Evolutionary conservation across 2,888 invertebrate genomes (phyloP).

Genomic region (Callosobruchus maculatus): DNA sequence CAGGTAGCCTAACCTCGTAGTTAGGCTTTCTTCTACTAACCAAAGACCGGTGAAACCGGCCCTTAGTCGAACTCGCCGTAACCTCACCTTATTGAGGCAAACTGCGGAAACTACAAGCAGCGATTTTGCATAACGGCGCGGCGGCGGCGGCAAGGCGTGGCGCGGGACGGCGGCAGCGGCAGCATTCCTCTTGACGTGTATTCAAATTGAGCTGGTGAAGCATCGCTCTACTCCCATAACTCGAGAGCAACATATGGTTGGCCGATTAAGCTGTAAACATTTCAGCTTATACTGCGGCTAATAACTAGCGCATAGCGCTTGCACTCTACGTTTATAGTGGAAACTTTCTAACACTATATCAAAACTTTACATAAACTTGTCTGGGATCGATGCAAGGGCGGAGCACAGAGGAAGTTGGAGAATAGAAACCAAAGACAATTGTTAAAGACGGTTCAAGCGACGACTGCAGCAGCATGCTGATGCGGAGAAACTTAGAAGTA

Average conservation of each 20-base stretch:
- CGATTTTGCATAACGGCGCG: no score
- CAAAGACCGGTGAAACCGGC: no score
- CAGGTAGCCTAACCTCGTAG: no score
- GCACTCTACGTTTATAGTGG: not conserved
- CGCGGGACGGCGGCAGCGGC: no score
- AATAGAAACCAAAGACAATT: not conserved
- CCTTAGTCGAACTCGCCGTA: no score
- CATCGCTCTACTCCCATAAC: not conserved
- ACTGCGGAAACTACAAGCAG: no score
- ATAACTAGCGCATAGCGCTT: constrained; percentile 28
- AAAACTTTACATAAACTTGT: constrained; percentile 20
- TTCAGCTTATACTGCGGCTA: constrained; percentile 37
- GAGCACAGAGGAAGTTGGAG: not conserved
- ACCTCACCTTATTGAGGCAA: no score
- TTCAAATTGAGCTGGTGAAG: not conserved
- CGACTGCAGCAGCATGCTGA: no score
- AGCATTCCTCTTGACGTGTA: not conserved
- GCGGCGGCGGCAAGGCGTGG: no score
- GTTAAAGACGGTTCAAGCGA: not conserved
- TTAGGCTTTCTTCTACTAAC: no score
- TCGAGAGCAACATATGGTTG: constrained; percentile 33
- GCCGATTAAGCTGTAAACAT: constrained; percentile 40
- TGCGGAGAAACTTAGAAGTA: no score
- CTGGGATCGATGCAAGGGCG: not conserved
- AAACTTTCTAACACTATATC: constrained; percentile 19